Base-by-base conservation (phyloP, 2,888 invertebrate genomes). In the Callinectes sapidus region DNA sequence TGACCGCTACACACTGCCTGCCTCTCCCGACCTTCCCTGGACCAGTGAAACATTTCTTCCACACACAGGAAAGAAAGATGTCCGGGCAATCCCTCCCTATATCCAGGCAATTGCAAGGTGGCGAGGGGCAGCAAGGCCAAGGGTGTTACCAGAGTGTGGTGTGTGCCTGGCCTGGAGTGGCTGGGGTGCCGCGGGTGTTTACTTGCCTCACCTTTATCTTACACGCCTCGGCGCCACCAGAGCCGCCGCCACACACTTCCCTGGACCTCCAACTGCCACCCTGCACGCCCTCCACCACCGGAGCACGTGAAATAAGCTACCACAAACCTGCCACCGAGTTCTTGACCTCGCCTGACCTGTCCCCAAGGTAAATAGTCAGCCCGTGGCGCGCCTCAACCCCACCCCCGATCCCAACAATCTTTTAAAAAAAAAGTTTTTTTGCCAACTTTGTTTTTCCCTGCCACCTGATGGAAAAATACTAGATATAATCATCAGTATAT, bases 291-390 rank as follows among this genome's bases (percentile, higher is more conserved):
- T 18, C 1, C 14, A 86, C 35, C 10, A 86, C 86, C 13, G 35
- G 54, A 87, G 28, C 91, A 2, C 66, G 35, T 32, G 35, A 48
- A 85, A 71, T 81, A 77, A 35, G 28, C 55, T 42, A 54, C 61
- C 55, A 92, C 89, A 39, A 91, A 93, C 91, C 89, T 91, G 93
- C 89, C 61, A 91, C 85, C 61, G 35, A 66, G 87, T 77, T 71
- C 87, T 55, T 93, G 93, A 93, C 93, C 93, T 93, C 93, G 85
- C 89, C 93, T 93, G 93, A 93, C 93, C 93, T 93, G 81, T 91
- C 93, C 93, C 93, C 93, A 91, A 93, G 93, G 93, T 93, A 93
- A 93, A 89, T 93, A 91, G 48, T 71, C 71, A 23, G 71, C 71
- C 71, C 71, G 28, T 28, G 61, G 23, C 32, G 35, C 81, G 81